Conservation (phyloP, 2,113 vertebrate species). For the Pseudolaguvia tuberculata region DNA sequence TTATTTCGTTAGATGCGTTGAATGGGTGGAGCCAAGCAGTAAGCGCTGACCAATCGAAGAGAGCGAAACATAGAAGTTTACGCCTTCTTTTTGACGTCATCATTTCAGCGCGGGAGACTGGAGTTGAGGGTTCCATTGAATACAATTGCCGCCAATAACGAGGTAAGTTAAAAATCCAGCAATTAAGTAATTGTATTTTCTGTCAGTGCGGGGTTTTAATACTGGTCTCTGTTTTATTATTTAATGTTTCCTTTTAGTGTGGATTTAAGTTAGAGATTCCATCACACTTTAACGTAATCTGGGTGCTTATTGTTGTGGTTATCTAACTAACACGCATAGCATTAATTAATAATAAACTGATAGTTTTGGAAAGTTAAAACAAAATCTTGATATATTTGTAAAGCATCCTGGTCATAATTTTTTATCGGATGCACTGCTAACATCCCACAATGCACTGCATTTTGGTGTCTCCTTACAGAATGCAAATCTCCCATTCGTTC, state of each 20-base stretch:
- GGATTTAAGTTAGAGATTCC: not conserved
- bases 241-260: not conserved
- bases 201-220: not conserved
- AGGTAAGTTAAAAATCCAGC: not conserved
- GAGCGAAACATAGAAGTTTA: not conserved
- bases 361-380: too few species aligned
- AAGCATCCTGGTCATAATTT: not conserved
- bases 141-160: constrained; percentile 34
- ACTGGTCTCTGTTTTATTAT: not conserved
- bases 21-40: not conserved
- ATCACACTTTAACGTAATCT: not conserved
- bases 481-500: too few species aligned
- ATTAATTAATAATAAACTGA: too few species aligned
- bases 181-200: not conserved
- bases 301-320: not conserved
- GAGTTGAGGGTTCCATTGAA: constrained; percentile 4
- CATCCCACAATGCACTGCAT: not conserved
- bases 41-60: constrained; percentile 29
- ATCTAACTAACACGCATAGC: too few species aligned
- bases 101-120: constrained; percentile 42
- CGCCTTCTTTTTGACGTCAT: constrained; percentile 42
- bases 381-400: not conserved
- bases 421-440: not conserved
- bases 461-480: not conserved
- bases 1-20: not conserved